Evolutionary conservation across 2,113 vertebrate genomes (phyloP).

Genomic region (Eulacestoma nigropectus): DNA sequence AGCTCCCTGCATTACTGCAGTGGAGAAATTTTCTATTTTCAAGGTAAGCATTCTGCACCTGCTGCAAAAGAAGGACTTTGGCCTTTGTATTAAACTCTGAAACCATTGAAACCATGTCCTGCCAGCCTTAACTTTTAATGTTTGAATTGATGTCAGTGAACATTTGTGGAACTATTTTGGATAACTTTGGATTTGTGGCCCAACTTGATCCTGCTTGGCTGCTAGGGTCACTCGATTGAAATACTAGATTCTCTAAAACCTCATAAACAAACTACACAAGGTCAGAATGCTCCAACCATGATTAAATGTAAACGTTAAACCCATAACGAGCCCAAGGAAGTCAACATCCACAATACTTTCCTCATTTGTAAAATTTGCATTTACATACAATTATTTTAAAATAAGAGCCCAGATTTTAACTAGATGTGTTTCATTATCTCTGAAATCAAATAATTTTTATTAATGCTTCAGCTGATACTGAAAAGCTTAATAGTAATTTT

Average conservation of each 20-base stretch:
- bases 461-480: not conserved
- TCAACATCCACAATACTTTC: not conserved
- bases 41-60: not conserved
- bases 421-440: not conserved
- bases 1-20: not conserved
- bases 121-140: not conserved
- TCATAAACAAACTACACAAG: not conserved
- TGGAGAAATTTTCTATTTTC: not conserved
- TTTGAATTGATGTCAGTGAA: not conserved
- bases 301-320: not conserved
- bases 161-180: not conserved
- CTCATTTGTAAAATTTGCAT: not conserved
- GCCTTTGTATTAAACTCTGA: not conserved
- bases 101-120: not conserved
- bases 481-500: not conserved
- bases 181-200: not conserved
- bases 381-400: not conserved
- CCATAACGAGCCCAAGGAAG: not conserved
- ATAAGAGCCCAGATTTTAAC: not conserved
- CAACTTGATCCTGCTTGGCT: not conserved
- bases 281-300: not conserved
- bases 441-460: not conserved
- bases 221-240: not conserved
- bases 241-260: not conserved
- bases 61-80: not conserved